phyloP scores from a whole-genome alignment of 1,140 invertebrate genomes.

The Saccostrea glomerata region DNA sequence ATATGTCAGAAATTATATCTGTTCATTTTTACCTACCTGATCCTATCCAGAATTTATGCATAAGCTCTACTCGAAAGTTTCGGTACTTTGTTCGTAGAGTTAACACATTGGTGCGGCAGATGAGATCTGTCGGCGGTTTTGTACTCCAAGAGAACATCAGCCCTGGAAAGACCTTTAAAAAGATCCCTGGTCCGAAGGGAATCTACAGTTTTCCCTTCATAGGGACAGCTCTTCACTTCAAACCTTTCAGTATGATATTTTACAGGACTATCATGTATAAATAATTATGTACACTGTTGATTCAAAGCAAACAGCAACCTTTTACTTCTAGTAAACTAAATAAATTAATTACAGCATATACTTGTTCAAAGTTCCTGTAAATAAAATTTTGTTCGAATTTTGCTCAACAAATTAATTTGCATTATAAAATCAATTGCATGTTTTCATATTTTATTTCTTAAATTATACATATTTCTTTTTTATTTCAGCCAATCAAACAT shows the following conservation, averaged over 20 bases:
- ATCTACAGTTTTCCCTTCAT: conserved; percentile 40
- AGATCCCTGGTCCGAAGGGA: conserved; percentile 39
- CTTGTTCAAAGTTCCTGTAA: too few species aligned
- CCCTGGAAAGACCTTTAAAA: not conserved
- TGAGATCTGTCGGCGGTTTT: not conserved
- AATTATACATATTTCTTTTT: not conserved
- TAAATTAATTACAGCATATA: too few species aligned
- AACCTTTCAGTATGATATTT: conserved; percentile 43
- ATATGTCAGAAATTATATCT: too few species aligned
- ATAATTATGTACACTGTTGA: too few species aligned
- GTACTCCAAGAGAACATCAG: not conserved
- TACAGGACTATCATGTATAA: not conserved
- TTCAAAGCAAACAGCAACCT: too few species aligned
- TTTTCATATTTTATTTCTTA: too few species aligned
- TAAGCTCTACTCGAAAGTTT: not conserved
- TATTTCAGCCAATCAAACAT: not conserved
- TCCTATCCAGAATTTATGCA: too few species aligned
- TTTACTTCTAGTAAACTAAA: too few species aligned
- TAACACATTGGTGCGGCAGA: not conserved
- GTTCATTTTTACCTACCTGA: too few species aligned
- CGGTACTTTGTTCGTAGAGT: not conserved
- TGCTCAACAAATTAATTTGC: too few species aligned
- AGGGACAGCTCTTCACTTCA: conserved; percentile 27
- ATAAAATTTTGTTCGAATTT: too few species aligned
- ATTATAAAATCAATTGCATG: too few species aligned